A percentile compares a stretch with the other conserved stretches of the same genome.
These are phyloP conservation scores for Drosophila mercatorum DNA, from an alignment of 2,888 invertebrate genomes.

Conservation along the genomic window DNA sequence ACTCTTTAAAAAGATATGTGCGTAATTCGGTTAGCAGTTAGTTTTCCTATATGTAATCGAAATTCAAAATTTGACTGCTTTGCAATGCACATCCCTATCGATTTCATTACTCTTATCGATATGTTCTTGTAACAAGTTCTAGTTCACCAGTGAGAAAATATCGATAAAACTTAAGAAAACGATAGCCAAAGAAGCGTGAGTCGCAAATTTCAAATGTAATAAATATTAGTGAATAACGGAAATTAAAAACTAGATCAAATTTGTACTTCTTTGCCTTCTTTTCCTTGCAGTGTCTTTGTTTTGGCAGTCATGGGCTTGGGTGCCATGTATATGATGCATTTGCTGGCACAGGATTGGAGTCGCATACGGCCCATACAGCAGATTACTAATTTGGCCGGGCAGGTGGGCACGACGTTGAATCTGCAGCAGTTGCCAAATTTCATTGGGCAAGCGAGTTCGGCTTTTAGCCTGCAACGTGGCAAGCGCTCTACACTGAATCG, in stretches of 20 bases:
- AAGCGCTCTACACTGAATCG: conserved; percentile 62
- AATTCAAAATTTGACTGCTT: too few species aligned
- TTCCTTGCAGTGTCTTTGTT: conserved; percentile 72
- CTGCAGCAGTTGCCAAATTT: conserved; percentile 51
- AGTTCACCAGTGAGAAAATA: not conserved
- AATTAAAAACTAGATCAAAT: not conserved
- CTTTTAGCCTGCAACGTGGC: conserved; percentile 64
- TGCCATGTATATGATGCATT: conserved; percentile 85
- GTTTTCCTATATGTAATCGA: too few species aligned
- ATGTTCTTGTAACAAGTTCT: not conserved
- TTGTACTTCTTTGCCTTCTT: not conserved
- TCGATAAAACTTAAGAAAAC: not conserved
- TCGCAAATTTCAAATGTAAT: not conserved
- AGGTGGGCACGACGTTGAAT: conserved; percentile 57
- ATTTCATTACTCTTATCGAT: not conserved
- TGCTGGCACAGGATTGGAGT: conserved; percentile 85
- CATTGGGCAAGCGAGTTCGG: conserved; percentile 65
- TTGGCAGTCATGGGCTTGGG: conserved; percentile 84
- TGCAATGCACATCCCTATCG: not conserved
- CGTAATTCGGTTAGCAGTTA: not conserved
- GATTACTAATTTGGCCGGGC: conserved; percentile 66
- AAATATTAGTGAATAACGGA: not conserved
- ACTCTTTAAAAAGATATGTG: not conserved
- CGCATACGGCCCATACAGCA: conserved; percentile 83
- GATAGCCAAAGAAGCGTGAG: not conserved